Percentiles rank a stretch among this genome's conserved stretches.
Conservation (phyloP, 1,140 invertebrate genomes). For the Calosoma granatense region DNA sequence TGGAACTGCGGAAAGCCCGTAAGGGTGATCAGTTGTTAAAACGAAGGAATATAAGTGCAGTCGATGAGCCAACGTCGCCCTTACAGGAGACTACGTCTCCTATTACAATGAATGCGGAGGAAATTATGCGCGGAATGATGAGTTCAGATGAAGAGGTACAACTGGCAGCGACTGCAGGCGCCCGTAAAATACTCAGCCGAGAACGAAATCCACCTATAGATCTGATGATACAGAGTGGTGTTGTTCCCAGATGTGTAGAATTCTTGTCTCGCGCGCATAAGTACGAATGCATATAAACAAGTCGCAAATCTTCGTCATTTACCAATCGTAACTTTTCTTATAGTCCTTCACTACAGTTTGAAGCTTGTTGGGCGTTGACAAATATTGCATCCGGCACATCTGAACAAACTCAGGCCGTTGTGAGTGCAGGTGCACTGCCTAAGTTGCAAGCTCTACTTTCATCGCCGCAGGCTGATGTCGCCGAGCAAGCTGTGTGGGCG, state of each 20-base stretch:
- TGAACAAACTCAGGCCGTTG: constrained; percentile 78
- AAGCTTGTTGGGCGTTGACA: constrained; percentile 95
- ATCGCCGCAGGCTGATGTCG: constrained; percentile 67
- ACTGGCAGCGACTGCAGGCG: constrained; percentile 59
- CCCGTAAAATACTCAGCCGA: constrained; percentile 81
- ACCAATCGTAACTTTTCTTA: constrained; percentile 5
- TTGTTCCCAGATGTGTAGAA: constrained; percentile 75
- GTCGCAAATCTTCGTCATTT: constrained; percentile 12
- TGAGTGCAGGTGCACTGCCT: constrained; percentile 77
- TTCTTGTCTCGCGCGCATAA: constrained; percentile 60
- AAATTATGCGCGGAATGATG: constrained; percentile 54
- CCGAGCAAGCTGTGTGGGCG: constrained; percentile 96
- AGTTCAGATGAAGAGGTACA: constrained; percentile 48
- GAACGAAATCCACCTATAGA: constrained; percentile 94
- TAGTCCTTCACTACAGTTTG: constrained; percentile 87
- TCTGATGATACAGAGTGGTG: constrained; percentile 72
- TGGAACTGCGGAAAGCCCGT: constrained; percentile 85
- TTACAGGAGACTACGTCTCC: constrained; percentile 41
- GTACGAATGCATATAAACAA: constrained; percentile 39
- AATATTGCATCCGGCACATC: constrained; percentile 96
- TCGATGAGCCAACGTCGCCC: constrained; percentile 42
- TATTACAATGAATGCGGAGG: constrained; percentile 41
- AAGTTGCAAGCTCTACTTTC: constrained; percentile 68
- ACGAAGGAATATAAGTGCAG: constrained; percentile 68
- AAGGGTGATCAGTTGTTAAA: constrained; percentile 96